Evolutionary conservation across 2,888 invertebrate genomes (phyloP), one percentile per base, ranked within the genome.

Genomic region (Dynastes tityus): DNA sequence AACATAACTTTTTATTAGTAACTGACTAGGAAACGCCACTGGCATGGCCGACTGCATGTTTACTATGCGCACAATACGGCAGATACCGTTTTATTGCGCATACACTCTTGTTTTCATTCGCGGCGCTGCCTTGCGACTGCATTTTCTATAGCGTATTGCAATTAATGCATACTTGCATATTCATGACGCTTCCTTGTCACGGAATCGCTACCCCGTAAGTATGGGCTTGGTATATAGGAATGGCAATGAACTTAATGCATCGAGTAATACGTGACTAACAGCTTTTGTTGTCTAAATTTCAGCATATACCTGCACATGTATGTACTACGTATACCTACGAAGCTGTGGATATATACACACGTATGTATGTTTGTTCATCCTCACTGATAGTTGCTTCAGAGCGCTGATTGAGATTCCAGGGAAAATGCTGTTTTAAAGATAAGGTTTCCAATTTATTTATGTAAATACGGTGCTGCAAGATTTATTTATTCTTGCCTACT

Each of bases 121-220:
- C 22, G 13, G 65, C 8, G 2, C 45, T 16, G 22, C 49, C 51
- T 68, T 51, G 40, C 58, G 40, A 9, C 22, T 40, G 73, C 73
- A 71, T 71, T 58, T 55, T 71, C 55, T 53, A 55, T 37, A 32
- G 71, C 55, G 40, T 55, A 71, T 71, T 37, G 55, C 71, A 71
- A 71, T 71, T 71, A 71, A 71, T 58, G 53, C 71, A 37, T 37
- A 40, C 73, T 73, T 73, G 73, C 73, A 73, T 73, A 73, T 73
- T 73, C 73, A 73, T 73, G 40, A 58, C 58, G 55, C 58, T 37
- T 58, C 73, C 58, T 73, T 73, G 58, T 73, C 73, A 73, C 58
- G 73, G 13, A 29, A 70, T 49, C 53, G 53, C 70, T 16, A n/a
- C 22, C 9, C 40, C 4, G 58, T 61, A 73, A 73, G 40, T 73